Evolutionary conservation across 2,113 vertebrate genomes (phyloP), one percentile per base, ranked within the genome.

Genomic region (Entelurus aequoreus): DNA sequence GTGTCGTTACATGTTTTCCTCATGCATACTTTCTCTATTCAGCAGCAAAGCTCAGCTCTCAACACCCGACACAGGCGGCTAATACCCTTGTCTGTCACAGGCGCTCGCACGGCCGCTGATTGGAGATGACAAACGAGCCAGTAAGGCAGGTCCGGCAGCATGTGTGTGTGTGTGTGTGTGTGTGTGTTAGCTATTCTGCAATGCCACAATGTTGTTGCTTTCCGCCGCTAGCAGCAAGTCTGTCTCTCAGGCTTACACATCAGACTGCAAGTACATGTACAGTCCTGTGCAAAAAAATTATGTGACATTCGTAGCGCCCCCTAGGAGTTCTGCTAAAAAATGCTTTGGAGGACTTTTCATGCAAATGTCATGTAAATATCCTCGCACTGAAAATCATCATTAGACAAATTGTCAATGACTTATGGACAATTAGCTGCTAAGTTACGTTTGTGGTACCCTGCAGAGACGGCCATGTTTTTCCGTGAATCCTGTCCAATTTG

Each of bases 1-100:
- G 82, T 90, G 88, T 87, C 74, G 59, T 85, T 89, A 89, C 89
- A 89, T 89, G 89, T 87, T 87, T 84, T 87, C 68, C 77, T 91
- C 87, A 83, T 82, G 81, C 81, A 87, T 91, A 90, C 78, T 87
- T 88, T 74, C 73, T 88, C 78, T 77, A 90, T 89, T 87, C 79
- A 84, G 75, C 71, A 55, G 81, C 54, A 62, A 75, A 79, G 75
- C 77, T 66, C 59, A 70, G 84, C 87, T 90, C 86, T 90, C 90
- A 84, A 78, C 85, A 87, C 83, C 78, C 88, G 50, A 79, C 21
- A 38, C 81, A 77, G 68, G 86, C 83, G 65, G 63, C 83, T 89
- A 89, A 90, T 91, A 83, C 88, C 80, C 80, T 67, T 79, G 70
- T 83, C 81, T 84, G 84, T 89, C 84, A 92, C 82, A 74, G 77